Evolutionary conservation across 2,113 vertebrate species (phyloP).

Genomic region (Symphodus melops): DNA sequence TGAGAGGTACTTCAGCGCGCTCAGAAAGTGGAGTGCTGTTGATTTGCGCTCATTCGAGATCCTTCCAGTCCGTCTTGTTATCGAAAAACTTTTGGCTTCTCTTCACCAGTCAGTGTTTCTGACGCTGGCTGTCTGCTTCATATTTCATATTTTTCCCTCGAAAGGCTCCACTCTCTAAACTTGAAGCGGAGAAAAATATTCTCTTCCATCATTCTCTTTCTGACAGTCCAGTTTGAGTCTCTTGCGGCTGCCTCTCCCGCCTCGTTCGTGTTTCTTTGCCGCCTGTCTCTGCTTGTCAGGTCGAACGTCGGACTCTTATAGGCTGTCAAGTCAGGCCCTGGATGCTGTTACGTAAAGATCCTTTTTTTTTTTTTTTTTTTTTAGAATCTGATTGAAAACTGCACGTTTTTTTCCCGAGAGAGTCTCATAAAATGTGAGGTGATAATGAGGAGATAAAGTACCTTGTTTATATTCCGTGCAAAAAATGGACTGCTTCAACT

Average conservation of each 20-base stretch:
- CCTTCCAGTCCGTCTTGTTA: slow-evolving; percentile 32
- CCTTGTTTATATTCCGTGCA: neutral
- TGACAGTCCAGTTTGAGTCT: slow-evolving; percentile 27
- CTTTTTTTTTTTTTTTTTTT: too few relatives aligned
- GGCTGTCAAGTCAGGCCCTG: neutral
- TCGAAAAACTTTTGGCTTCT: slow-evolving; percentile 37
- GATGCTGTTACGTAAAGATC: neutral
- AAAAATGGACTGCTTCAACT: neutral
- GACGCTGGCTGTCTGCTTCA: slow-evolving; percentile 19
- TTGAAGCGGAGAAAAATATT: slow-evolving; percentile 24
- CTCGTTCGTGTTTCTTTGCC: slow-evolving; percentile 16
- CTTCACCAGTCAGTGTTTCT: slow-evolving; percentile 32
- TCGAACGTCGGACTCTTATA: neutral
- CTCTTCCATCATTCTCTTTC: slow-evolving; percentile 4
- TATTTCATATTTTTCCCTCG: slow-evolving; percentile 17
- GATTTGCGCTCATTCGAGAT: slow-evolving; percentile 34
- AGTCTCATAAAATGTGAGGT: neutral
- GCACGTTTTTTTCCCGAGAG: neutral
- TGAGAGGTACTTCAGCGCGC: slow-evolving; percentile 35
- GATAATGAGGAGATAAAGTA: neutral
- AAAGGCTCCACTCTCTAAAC: neutral
- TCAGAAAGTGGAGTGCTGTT: slow-evolving; percentile 39
- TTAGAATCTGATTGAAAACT: slow-evolving; percentile 1
- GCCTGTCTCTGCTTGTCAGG: slow-evolving; percentile 8
- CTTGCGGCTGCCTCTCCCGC: slow-evolving; percentile 6